Conservation (phyloP, 2,113 vertebrate species). For the Syrrhaptes paradoxus region DNA sequence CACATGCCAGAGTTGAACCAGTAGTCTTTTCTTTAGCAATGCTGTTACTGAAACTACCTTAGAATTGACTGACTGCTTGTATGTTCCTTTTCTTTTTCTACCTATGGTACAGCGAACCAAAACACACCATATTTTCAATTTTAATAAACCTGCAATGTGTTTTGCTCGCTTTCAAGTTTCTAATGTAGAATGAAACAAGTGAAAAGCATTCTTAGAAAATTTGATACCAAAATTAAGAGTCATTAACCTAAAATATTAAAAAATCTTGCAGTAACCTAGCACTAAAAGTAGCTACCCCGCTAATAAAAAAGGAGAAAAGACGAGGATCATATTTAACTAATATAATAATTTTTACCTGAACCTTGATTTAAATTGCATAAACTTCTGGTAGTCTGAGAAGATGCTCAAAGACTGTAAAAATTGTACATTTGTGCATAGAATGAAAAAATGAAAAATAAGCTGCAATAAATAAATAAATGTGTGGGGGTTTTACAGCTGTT, state of each 20-base stretch:
- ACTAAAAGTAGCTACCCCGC: background rate
- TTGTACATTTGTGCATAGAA: background rate
- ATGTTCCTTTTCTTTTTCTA: background rate
- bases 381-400: background rate
- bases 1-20: slow-evolving; percentile 74
- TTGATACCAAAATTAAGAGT: background rate
- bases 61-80: background rate
- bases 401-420: background rate
- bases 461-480: background rate
- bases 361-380: background rate
- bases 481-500: background rate
- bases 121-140: background rate
- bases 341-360: background rate
- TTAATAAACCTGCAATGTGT: background rate
- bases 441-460: background rate
- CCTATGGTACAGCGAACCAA: background rate
- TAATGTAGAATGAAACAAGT: background rate
- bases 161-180: background rate
- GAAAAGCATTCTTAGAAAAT: background rate
- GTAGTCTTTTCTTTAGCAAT: slow-evolving; percentile 33
- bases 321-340: background rate
- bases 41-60: slow-evolving; percentile 18
- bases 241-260: background rate
- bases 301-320: background rate
- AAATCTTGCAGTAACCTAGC: background rate